Conservation (phyloP, 2,113 vertebrate genomes). For the Pholis gunnellus region DNA sequence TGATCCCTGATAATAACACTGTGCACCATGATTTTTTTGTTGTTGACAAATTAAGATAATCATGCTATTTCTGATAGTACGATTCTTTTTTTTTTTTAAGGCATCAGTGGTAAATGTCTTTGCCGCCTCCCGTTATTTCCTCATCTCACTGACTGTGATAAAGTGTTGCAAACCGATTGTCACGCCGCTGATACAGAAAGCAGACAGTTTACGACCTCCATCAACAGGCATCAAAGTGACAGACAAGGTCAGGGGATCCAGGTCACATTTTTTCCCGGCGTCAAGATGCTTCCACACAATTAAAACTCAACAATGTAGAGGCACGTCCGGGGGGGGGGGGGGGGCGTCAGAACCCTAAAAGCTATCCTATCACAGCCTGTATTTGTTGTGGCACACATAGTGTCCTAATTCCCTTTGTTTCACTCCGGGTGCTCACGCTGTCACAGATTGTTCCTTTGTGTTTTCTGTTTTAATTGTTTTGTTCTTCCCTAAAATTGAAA, state of each 20-base stretch:
- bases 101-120: background rate
- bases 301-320: slow-evolving; percentile 40
- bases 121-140: background rate
- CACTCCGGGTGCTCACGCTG: slow-evolving; percentile 55
- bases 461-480: slow-evolving; percentile 79
- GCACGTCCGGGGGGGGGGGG: slow-evolving; percentile 33
- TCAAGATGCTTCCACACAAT: slow-evolving; percentile 47
- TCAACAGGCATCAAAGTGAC: slow-evolving; percentile 38
- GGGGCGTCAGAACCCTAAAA: slow-evolving; percentile 15
- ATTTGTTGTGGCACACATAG: slow-evolving; percentile 56
- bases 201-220: slow-evolving; percentile 29
- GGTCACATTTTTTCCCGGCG: slow-evolving; percentile 37
- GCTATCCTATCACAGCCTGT: slow-evolving; percentile 42
- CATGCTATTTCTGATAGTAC: background rate
- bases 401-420: slow-evolving; percentile 74
- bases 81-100: background rate
- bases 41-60: background rate
- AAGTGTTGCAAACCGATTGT: slow-evolving; percentile 13
- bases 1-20: background rate
- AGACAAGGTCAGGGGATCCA: slow-evolving; percentile 55
- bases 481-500: slow-evolving; percentile 78
- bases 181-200: slow-evolving; percentile 15
- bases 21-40: background rate
- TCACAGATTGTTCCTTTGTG: slow-evolving; percentile 61
- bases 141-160: background rate